Evolutionary conservation across 1,140 invertebrate genomes (phyloP).

Genomic region (Tetramorium parvispinum): DNA sequence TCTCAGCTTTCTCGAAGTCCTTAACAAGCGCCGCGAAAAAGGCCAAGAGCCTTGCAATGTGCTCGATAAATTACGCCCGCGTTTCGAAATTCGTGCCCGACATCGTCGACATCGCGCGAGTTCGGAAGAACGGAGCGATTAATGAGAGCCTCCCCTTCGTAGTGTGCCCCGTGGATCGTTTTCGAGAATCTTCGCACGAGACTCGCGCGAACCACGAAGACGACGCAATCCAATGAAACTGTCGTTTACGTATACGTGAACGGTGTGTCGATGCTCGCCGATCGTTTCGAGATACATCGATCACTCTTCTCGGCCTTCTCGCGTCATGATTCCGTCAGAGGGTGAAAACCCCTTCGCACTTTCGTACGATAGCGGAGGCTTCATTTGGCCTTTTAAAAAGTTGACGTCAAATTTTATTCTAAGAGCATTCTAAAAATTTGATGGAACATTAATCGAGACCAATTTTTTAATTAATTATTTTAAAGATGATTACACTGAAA

Average conservation of each 20-base stretch:
- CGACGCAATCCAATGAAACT: conserved; percentile 72
- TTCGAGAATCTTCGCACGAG: conserved; percentile 4
- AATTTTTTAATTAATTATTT: not conserved
- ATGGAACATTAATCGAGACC: not conserved
- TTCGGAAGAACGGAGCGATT: conserved; percentile 78
- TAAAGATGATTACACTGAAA: no score
- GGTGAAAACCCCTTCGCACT: not conserved
- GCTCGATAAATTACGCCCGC: conserved; percentile 66
- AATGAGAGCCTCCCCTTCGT: conserved; percentile 68
- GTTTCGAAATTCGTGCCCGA: conserved; percentile 76
- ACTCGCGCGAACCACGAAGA: not conserved
- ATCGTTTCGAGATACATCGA: conserved; percentile 21
- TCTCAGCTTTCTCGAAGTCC: conserved; percentile 32
- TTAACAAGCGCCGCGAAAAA: conserved; percentile 29
- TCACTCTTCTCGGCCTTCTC: not conserved
- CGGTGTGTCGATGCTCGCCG: conserved; percentile 60
- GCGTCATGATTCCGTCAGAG: not conserved
- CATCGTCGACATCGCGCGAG: conserved; percentile 43
- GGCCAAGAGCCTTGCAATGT: conserved; percentile 32
- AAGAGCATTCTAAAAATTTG: not conserved
- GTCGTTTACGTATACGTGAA: conserved; percentile 76
- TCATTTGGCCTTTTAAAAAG: not conserved
- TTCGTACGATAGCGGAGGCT: not conserved
- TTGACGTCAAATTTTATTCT: not conserved
- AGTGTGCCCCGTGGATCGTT: conserved; percentile 7